Evolutionary conservation across 2,888 invertebrate genomes (phyloP).

Genomic region (Lithophane semibrunnea): DNA sequence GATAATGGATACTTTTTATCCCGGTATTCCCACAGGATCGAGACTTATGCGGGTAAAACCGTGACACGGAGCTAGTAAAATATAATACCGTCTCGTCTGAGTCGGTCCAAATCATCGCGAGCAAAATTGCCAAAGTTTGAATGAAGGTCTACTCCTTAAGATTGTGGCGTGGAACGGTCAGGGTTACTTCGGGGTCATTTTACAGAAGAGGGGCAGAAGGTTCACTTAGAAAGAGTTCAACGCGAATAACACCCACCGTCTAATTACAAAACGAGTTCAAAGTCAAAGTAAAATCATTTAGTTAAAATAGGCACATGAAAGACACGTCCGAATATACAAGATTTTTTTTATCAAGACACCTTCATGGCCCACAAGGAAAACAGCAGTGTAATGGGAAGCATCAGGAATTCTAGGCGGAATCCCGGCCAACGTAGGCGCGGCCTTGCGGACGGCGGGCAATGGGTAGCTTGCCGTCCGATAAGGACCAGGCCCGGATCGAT

Average conservation of each 20-base stretch:
- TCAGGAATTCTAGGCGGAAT: no score
- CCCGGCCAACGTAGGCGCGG: no score
- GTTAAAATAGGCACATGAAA: neutral
- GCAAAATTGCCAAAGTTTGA: conserved; percentile 65
- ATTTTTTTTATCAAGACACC: no score
- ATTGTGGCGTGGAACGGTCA: conserved; percentile 48
- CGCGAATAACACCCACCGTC: neutral
- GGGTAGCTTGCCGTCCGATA: no score
- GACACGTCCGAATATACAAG: no score
- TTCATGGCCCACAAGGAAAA: neutral
- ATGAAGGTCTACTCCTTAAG: conserved; percentile 45
- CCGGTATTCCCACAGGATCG: no score
- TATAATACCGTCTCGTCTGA: conserved; percentile 29
- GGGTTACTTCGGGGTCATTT: neutral
- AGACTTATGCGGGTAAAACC: no score
- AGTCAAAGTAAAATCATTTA: no score
- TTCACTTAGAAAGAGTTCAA: neutral
- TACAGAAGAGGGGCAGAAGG: neutral
- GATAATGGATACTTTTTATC: no score
- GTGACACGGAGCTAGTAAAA: neutral
- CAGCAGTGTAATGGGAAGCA: no score
- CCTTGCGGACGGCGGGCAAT: no score
- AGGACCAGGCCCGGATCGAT: no score
- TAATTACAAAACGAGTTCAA: neutral
- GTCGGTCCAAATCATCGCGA: conserved; percentile 40